Base-by-base conservation (phyloP, 1,140 invertebrate species). In the Pemphigus obesinymphae region DNA sequence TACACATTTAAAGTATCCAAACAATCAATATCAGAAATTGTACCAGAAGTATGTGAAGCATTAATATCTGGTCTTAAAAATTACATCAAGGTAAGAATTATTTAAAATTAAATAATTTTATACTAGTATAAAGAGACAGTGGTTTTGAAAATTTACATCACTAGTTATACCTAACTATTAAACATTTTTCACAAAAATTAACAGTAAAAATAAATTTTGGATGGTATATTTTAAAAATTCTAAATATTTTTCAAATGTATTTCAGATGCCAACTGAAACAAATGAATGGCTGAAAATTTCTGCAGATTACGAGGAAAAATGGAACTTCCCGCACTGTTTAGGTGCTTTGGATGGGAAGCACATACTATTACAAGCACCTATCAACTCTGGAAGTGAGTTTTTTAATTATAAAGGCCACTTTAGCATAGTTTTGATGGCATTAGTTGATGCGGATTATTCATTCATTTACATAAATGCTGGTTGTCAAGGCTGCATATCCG, bases 331-430 rank as follows among this genome's bases (percentile, higher is more conserved):
- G 7, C 83, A 85, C 72, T 84, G 83, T 53, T 48, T 87, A 31
- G 85, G 86, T 2, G 85, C 86, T 8, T 83, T 89, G 8, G 87
- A 88, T 83, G 86, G 87, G 10, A 87, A 88, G 58, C 86, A 89
- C 73, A 82, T 88, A 34, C 83, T 13, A 86, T 88, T 63, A 81
- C n/a, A 85, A 82, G 73, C 61, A 11, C 82, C 89, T 87, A 17
- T 23, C 48, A 85, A 85, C 66, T 85, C 84, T 72, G 82, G 72
- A 34, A 58, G 29, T 34, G 80, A 84, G 50, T 83, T 80, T 81
- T 82, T 83, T 58, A 84, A 84, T 78, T 82, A 83, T 68, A 82
- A 84, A 63, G 48, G 23, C 31, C 55, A 61, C 43, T 83, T 83
- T 73, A 84, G 83, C 82, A 75, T 84, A 43, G 82, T 84, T 48